Percentiles rank a stretch among this genome's conserved stretches.
phyloP scores from a whole-genome alignment of 2,888 invertebrate genomes.

The Mesorhabditis belari region DNA sequence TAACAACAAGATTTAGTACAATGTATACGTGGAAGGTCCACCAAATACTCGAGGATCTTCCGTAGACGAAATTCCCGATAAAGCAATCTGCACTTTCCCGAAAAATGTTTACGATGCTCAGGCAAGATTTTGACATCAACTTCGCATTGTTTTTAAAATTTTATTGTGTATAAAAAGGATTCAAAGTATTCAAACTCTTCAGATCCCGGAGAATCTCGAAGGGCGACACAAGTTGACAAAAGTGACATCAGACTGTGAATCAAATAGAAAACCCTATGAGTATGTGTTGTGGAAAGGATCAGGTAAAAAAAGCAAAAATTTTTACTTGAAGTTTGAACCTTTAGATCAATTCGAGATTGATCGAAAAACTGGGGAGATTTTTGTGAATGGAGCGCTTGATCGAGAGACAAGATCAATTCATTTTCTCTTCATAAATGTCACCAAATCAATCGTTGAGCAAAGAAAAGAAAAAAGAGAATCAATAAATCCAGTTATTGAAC shows the following conservation, averaged over 20 bases:
- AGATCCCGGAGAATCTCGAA: neutral
- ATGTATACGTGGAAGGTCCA: neutral
- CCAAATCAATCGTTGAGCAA: slow-evolving; percentile 16
- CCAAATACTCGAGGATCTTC: neutral
- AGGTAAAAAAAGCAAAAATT: too few relatives aligned
- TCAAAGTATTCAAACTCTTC: neutral
- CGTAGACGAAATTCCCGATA: neutral
- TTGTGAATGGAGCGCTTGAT: slow-evolving; percentile 32
- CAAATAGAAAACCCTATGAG: neutral
- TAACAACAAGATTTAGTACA: neutral
- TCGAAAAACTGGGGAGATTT: slow-evolving; percentile 31
- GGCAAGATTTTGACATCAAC: too few relatives aligned
- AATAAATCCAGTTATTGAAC: slow-evolving; percentile 23
- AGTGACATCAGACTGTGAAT: slow-evolving; percentile 1
- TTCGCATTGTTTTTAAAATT: too few relatives aligned
- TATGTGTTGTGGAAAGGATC: neutral
- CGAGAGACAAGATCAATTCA: slow-evolving; percentile 40
- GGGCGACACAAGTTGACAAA: neutral
- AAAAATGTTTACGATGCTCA: neutral
- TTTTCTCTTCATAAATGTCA: slow-evolving; percentile 40
- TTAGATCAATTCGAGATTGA: slow-evolving; percentile 44
- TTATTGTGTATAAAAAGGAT: neutral
- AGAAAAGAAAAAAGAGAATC: slow-evolving; percentile 11
- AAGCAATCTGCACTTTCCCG: neutral
- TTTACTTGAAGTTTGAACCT: slow-evolving; percentile 1